phyloP scores from a whole-genome alignment of 2,888 invertebrate species.

The Silvanus unidentatus region DNA sequence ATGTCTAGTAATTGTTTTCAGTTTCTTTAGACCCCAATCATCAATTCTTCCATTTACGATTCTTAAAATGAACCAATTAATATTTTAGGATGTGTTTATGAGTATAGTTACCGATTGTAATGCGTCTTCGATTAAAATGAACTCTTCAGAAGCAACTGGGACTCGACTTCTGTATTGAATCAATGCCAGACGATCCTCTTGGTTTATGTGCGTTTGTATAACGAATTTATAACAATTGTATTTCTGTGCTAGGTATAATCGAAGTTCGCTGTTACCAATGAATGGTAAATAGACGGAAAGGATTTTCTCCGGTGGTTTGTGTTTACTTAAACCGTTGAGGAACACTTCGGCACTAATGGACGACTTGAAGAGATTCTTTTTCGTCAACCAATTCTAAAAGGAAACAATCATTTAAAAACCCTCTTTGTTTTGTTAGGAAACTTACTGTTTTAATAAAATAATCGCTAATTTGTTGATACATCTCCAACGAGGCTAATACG shows the following conservation, averaged over 20 bases:
- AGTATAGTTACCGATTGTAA: constrained; percentile 39
- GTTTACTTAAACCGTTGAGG: constrained; percentile 34
- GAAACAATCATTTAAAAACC: constrained; percentile 8
- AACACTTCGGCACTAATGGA: constrained; percentile 34
- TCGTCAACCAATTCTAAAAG: constrained; percentile 52
- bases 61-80: constrained; percentile 25
- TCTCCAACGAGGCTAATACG: constrained; percentile 30
- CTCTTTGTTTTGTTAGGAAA: constrained; percentile 3
- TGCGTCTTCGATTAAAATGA: constrained; percentile 67
- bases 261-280: constrained; percentile 47
- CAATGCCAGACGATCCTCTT: constrained; percentile 58
- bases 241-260: constrained; percentile 56
- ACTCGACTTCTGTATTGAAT: constrained; percentile 59
- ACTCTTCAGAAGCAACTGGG: constrained; percentile 62
- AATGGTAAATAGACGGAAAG: constrained; percentile 39
- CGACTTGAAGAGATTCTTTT: constrained; percentile 36
- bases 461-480: constrained; percentile 34
- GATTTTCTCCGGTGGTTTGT: constrained; percentile 43
- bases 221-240: constrained; percentile 61
- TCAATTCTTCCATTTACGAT: constrained; percentile 34
- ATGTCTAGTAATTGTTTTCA: no score
- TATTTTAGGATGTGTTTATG: constrained; percentile 4
- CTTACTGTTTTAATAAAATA: constrained; percentile 36
- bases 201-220: constrained; percentile 55
- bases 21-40: no score